Conservation (phyloP, 2,888 invertebrate species). For the Hipparchia sbordonii region DNA sequence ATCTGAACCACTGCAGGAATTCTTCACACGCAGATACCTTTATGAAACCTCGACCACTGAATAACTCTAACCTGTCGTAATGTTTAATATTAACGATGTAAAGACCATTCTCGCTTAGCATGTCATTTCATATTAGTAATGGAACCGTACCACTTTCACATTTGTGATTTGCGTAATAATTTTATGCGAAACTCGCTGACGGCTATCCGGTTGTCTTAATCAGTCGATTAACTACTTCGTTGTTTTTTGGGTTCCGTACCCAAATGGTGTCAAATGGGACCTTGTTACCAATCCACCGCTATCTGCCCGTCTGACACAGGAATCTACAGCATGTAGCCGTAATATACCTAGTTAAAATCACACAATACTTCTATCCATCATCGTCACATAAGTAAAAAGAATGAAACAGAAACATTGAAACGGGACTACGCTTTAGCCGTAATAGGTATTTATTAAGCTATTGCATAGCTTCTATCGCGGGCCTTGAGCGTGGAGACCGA, state of each 20-base stretch:
- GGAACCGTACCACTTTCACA: conserved; percentile 38
- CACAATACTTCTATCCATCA: no score
- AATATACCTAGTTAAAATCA: no score
- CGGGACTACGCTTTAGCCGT: no score
- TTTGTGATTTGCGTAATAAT: conserved; percentile 37
- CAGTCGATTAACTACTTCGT: conserved; percentile 6
- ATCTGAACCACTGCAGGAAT: neutral
- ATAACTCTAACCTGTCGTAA: neutral
- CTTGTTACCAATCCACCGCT: no score
- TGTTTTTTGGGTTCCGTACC: neutral
- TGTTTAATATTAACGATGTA: conserved; percentile 21
- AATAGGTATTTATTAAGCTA: no score
- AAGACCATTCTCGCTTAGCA: conserved; percentile 26
- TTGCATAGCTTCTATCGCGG: no score
- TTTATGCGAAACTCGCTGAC: conserved; percentile 35
- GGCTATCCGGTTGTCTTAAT: conserved; percentile 26
- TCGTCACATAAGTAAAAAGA: no score
- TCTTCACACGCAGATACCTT: neutral
- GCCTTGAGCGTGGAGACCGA: no score
- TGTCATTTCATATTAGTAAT: conserved; percentile 27
- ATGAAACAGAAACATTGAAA: no score
- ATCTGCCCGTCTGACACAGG: no score
- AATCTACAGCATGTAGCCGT: no score
- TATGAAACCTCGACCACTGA: neutral
- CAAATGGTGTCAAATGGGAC: no score